Percentiles rank a stretch among this genome's conserved stretches.
Conservation (phyloP, 2,113 vertebrate species). For the Syngnathoides biaculeatus region DNA sequence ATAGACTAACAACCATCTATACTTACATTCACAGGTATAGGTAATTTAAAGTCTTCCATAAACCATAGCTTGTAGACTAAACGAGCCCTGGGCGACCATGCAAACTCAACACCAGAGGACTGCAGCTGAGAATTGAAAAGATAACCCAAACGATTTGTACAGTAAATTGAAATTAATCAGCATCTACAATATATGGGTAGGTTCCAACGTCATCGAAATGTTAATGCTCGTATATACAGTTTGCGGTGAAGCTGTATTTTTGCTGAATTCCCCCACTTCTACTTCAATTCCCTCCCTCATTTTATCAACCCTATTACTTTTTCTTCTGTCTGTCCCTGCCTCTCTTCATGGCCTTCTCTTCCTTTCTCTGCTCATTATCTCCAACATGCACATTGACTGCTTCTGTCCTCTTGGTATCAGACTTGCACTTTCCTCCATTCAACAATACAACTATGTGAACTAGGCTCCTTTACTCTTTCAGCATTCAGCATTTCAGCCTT, state of each 20-base stretch:
- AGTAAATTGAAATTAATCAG: not conserved
- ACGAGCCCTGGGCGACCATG: not conserved
- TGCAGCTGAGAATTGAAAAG: not conserved
- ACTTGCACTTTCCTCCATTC: conserved; percentile 69
- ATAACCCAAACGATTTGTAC: not conserved
- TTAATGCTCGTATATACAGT: not conserved
- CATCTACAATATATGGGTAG: not conserved
- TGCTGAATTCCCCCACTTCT: not conserved
- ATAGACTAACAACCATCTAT: not conserved
- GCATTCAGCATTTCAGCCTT: conserved; percentile 37
- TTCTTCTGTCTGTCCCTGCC: conserved; percentile 38
- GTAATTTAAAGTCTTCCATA: not conserved
- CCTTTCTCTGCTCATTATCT: conserved; percentile 56
- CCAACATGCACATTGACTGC: conserved; percentile 65
- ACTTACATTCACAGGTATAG: not conserved
- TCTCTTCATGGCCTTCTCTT: conserved; percentile 35
- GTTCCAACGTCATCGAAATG: not conserved
- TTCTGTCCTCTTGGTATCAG: conserved; percentile 79
- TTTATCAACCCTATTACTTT: conserved; percentile 44
- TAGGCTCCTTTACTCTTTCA: conserved; percentile 30
- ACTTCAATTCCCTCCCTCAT: conserved; percentile 34
- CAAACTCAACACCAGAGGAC: not conserved
- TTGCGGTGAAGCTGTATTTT: conserved; percentile 6
- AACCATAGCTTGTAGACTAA: not conserved
- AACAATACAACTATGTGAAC: conserved; percentile 31